Base-by-base conservation (phyloP, 2,888 invertebrate species). In the Alloplasta piceator region DNA sequence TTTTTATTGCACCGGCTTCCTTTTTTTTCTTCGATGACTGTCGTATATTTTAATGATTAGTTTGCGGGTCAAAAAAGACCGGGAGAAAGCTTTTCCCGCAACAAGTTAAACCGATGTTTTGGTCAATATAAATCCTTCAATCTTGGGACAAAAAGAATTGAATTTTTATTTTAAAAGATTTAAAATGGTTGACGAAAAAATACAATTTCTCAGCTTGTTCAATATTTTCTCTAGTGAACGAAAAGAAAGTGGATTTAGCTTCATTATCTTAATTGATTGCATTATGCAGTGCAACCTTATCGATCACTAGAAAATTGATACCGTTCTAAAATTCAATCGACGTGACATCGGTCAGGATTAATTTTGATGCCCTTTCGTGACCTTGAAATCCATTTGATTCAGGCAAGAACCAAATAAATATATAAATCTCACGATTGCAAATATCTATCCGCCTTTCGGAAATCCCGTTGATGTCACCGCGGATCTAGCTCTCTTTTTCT, bases 401-500 rank as follows among this genome's bases (percentile, higher is more conserved):
- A 26, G 52, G 46, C 39, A 26, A 56, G 73, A 14, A 46, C 39
- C 58, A 79, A 78, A 77, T 73, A 67, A 78, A 64, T 52, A 63
- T 36, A 43, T 68, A 74, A 70, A 83, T 79, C 75, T 76, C 64
- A 80, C 63, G 56, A 72, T 85, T 58, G 72, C 72, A 77, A 83
- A 80, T 76, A 83, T 75, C 79, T 76, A 76, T 78, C 68, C 66
- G 50, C 60, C 61, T 70, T 52, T 56, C 50, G 58, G 26, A 82
- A 83, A 84, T 87, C 84, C 78, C 82, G 79, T 86, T 85, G 86
- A 85, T 83, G 82, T 85, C 75, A 80, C 82, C 86, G 87, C 56
- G 52, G 61, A 41, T 14, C 26, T 26, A 26, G 1, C 1, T 26
- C 26, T 26, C 26, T 26, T 1, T 26, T 26, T 26, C 26, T 26